Base-by-base conservation (phyloP, 2,888 invertebrate species). In the Drosophila barbarae region DNA sequence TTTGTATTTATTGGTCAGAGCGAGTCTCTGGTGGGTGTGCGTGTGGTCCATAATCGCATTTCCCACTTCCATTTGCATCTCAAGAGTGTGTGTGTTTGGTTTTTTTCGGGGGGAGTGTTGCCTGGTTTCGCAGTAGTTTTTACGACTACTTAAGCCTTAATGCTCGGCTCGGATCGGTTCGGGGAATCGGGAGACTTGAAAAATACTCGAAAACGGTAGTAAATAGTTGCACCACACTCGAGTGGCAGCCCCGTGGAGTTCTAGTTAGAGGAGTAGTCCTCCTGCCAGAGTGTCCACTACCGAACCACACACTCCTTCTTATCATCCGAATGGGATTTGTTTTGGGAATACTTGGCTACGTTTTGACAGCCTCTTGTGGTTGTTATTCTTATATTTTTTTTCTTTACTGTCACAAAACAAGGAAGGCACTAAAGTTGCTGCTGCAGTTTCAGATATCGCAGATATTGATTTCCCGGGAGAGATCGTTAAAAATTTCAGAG, bases 181-280 rank as follows among this genome's bases (percentile, higher is more conserved):
- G 77, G 41, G 58, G 84, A 77, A 77, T 36, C 56, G 34, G 60
- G 50, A 32, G 59, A 56, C 38, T 30, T 46, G 58, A 64, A 79
- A 68, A 77, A 28, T 57, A 67, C 41, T 30, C 49, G 63, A 64
- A 79, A 75, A 77, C 78, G 79, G 78, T 78, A 78, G 84, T 78
- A 69, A 71, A 71, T 69, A 55, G 69, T 69, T 71, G 69, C 69
- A 71, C 23, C 69, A 65, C 69, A 65, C 55, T 69, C 65, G 55
- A 78, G 84, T 78, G 77, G 77, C 47, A 69, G 66, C 79, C 82
- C 77, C 63, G 55, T 73, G 41, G 79, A 71, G 67, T 73, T 76
- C 60, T 66, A 63, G 69, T 34, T 47, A 67, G 46, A 46, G 46
- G 46, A 46, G 46, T 52, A 51, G 68, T 46, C 50, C 59, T 67